phyloP scores from a whole-genome alignment of 2,888 invertebrate genomes.

The Oscheius sp. region DNA sequence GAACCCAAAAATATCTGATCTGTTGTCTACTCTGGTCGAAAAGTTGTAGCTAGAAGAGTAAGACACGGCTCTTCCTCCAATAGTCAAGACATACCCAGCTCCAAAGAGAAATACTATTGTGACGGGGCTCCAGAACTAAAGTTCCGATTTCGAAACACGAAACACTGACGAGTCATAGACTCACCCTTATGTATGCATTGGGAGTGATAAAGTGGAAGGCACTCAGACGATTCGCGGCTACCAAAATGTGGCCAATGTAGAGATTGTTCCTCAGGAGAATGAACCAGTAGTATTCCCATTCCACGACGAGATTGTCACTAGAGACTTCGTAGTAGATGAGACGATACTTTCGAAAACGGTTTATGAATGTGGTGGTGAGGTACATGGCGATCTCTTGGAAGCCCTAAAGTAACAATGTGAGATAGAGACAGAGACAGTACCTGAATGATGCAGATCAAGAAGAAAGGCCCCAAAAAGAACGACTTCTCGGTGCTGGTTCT shows the following conservation, averaged over 20 bases:
- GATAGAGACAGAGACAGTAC: not conserved
- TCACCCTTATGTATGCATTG: not conserved
- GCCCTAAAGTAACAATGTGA: not conserved
- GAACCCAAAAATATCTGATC: conserved; percentile 6
- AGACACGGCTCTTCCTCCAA: not conserved
- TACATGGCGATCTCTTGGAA: conserved; percentile 9
- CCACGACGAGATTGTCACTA: not conserved
- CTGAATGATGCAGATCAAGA: conserved; percentile 9
- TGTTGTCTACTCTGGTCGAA: not conserved
- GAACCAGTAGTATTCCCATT: conserved; percentile 13
- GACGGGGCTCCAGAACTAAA: conserved; percentile 1
- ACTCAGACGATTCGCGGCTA: not conserved
- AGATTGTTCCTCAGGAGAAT: conserved; percentile 7
- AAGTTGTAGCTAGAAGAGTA: not conserved
- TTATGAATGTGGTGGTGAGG: not conserved
- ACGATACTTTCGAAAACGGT: conserved; percentile 6
- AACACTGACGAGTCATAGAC: not conserved
- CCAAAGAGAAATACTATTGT: conserved; percentile 1
- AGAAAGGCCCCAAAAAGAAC: not conserved
- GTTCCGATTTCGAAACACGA: not conserved
- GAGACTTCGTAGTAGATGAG: conserved; percentile 1
- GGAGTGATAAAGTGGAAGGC: conserved; percentile 3
- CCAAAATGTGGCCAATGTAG: conserved; percentile 5
- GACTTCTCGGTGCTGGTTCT: not conserved
- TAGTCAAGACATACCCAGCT: not conserved